Evolutionary conservation across 1,140 invertebrate genomes (phyloP), one percentile per base, ranked within the genome.

Genomic region (Bacillus rossius): DNA sequence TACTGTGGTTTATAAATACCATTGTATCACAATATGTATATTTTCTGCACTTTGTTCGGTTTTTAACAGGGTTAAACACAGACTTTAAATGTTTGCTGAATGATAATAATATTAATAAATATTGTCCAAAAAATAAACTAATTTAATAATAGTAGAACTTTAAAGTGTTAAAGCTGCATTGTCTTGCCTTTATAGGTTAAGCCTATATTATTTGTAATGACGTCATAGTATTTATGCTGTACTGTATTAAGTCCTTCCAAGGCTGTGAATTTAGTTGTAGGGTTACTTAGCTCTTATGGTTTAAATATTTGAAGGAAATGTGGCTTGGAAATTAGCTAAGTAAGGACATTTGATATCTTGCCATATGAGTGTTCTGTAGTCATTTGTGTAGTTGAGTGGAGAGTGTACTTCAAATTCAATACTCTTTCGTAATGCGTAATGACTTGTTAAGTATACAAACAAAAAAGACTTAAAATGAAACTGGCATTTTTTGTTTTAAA

Each of bases 351-450:
- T 29, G 3, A 47, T 2, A 54, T 17, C 23, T 34, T 54, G 52
- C 52, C 52, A 54, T 54, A 29, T 13, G 52, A 54, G 52, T 54
- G 37, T 54, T 19, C 38, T 34, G 29, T 54, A 54, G 51, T 54
- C 16, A 54, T 25, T 52, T 53, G 3, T 49, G 23, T 50, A 50
- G 48, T 10, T 34, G 29, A 7, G 29, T 34, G 29, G 29, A 34
- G 10, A 34, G 10, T 34, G 29, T 34, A 34, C 4, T 34, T 34
- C 29, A 34, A 4, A 34, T 34, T 34, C 29, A 34, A 34, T 34
- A 34, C 29, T 34, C 29, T 34, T 34, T 34, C 29, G 4, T 34
- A 10, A 34, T 34, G 29, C 10, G 10, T 34, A 34, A 34, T n/a
- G 29, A 34, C 29, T n/a, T n/a, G n/a, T n/a, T n/a, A n/a, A n/a